Base-by-base conservation (phyloP, 2,888 invertebrate species). In the Cerastis leucographa region DNA sequence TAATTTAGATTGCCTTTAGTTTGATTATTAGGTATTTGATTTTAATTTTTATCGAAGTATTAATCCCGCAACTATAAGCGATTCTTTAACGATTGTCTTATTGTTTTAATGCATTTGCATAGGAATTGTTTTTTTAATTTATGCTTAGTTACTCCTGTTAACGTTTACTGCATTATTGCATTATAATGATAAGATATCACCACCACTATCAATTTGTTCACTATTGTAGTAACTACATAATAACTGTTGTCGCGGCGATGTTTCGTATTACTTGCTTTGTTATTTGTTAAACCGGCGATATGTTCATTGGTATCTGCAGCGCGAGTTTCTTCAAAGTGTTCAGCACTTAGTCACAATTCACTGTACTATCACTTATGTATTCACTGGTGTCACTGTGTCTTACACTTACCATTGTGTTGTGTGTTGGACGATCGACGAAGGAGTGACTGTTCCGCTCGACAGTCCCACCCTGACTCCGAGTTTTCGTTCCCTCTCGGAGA, bases 381-480 rank as follows among this genome's bases (percentile, higher is more conserved):
- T 85, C 91, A 92, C 91, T 90, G 74, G 66, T n/a, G 76, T 81
- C 88, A 87, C 85, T 83, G 87, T 90, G 90, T 91, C 88, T 89
- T 85, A 71, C 88, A 96, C 96, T 96, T 95, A 96, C 96, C 96
- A 96, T 96, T 96, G 93, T 96, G 93, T 91, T 95, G 92, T 94
- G 91, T 94, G 90, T 93, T 94, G 94, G 94, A 93, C 93, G 93
- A 93, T 93, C 95, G 95, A 95, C 94, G 95, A 94, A 94, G 94
- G 95, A 96, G 95, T 93, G 96, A 96, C 96, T 96, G 95, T 92
- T 93, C 93, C 94, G 94, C 91, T 94, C 95, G 95, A 94, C 94
- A 95, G 96, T 96, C 96, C 95, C 95, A 95, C 95, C 96, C 96
- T 95, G 96, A 96, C 96, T 96, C 96, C 94, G 95, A 95, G 92